Base-by-base conservation (phyloP, 2,888 invertebrate genomes). In the Cantharis rufa region DNA sequence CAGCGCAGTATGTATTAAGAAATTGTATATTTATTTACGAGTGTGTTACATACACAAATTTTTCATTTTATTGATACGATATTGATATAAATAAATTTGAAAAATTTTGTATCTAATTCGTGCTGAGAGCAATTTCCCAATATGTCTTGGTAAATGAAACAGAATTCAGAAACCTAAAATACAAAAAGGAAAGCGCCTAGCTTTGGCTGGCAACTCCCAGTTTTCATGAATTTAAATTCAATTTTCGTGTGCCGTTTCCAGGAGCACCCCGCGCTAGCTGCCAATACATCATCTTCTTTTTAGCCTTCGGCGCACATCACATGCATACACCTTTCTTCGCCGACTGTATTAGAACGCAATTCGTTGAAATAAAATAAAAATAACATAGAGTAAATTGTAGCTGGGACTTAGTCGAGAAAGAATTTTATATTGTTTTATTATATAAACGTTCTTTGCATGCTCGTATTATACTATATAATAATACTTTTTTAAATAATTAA, bases 221-320 rank as follows among this genome's bases (percentile, higher is more conserved):
- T 86, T 87, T 87, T 86, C 86, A 86, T 86, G 86, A 87, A 87
- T 86, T 87, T 87, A 86, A 87, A 87, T 87, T 86, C 87, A 87
- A 87, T 87, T 86, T 86, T 86, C 86, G 84, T 85, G 85, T 87
- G 86, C 85, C 85, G 85, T 85, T 85, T 84, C 84, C 86, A 85
- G 83, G 79, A 82, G 83, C 80, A 78, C 80, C 80, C 78, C 81
- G 81, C 81, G 78, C 80, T 79, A 80, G 80, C 82, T 86, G 86
- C 85, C 86, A 86, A 86, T 86, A 86, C 86, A 86, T 86, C 86
- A 86, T 86, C 86, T 86, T 83, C 85, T 86, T 84, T 84, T 84
- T 80, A 79, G 82, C 83, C 81, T 75, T 80, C 80, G 83, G 83
- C 84, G 80, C 83, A 84, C 84, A 84, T 85, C 82, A 82, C 82